These are phyloP conservation scores for Dermochelys coriacea DNA, from an alignment of 2,797 vertebrate genomes.

Conservation along the genomic window DNA sequence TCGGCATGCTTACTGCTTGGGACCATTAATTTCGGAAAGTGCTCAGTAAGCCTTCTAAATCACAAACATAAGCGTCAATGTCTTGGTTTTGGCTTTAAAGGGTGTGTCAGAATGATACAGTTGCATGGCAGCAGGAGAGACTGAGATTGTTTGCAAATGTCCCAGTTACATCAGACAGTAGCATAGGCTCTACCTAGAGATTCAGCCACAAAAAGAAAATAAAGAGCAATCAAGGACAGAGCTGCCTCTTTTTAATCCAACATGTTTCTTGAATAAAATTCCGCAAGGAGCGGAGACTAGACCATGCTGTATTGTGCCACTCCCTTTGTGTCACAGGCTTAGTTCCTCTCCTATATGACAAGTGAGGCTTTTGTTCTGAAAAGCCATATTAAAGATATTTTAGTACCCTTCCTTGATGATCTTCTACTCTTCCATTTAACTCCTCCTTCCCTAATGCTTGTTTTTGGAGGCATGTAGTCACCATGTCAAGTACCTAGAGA, in stretches of 20 bases:
- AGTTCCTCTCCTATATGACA: rapidly evolving
- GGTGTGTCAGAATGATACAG: background rate
- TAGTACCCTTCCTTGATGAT: background rate
- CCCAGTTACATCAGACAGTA: background rate
- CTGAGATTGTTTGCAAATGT: background rate
- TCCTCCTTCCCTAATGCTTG: background rate
- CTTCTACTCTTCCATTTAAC: background rate
- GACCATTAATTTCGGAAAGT: constrained; percentile 23
- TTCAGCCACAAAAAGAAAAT: background rate
- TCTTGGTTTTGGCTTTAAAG: background rate
- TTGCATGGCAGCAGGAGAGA: background rate
- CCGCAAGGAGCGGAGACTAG: background rate
- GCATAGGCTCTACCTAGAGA: background rate
- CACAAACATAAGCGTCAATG: background rate
- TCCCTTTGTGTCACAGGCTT: background rate
- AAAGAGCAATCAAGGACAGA: constrained; percentile 1
- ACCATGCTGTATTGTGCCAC: rapidly evolving
- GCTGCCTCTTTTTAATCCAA: constrained; percentile 16
- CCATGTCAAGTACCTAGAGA: background rate
- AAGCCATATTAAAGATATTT: rapidly evolving
- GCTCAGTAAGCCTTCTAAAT: background rate
- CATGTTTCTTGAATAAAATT: background rate
- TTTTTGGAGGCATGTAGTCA: background rate
- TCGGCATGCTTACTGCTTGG: constrained; percentile 5
- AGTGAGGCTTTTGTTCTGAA: background rate